A percentile compares a stretch with the other conserved stretches of the same genome.
These are phyloP conservation scores for Aspidoscelis tigris DNA, from an alignment of 2,113 vertebrate genomes.

Conservation along the genomic window DNA sequence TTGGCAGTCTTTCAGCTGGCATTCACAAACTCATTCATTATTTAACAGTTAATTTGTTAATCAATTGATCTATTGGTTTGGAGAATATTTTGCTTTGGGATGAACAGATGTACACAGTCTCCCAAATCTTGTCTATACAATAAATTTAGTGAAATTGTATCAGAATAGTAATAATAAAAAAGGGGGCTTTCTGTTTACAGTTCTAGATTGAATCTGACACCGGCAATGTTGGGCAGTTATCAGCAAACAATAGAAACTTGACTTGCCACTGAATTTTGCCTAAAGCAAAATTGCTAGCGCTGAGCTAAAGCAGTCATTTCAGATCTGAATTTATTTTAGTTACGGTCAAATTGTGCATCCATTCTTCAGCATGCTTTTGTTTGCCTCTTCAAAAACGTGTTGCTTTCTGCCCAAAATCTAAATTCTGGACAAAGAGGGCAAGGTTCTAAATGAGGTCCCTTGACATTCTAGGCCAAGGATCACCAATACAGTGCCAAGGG, in stretches of 20 bases:
- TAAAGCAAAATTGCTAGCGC: not conserved
- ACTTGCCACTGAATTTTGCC: not conserved
- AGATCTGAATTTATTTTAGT: not conserved
- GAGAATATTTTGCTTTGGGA: conserved; percentile 61
- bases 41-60: conserved; percentile 81
- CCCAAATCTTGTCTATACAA: conserved; percentile 56
- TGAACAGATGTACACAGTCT: conserved; percentile 42
- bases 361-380: no score
- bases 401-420: no score
- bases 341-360: not conserved
- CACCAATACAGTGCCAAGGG: no score
- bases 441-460: no score
- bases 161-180: conserved; percentile 58
- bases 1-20: conserved; percentile 64
- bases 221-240: conserved; percentile 29
- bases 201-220: conserved; percentile 74
- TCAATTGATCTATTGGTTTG: conserved; percentile 75
- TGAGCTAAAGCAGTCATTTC: not conserved
- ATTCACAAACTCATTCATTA: conserved; percentile 68
- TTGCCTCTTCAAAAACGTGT: not conserved
- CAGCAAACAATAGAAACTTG: not conserved
- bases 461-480: no score
- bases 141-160: conserved; percentile 71
- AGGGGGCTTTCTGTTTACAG: conserved; percentile 67
- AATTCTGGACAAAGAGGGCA: no score